Conservation (phyloP, 2,888 invertebrate genomes). For the Eulithis prunata region DNA sequence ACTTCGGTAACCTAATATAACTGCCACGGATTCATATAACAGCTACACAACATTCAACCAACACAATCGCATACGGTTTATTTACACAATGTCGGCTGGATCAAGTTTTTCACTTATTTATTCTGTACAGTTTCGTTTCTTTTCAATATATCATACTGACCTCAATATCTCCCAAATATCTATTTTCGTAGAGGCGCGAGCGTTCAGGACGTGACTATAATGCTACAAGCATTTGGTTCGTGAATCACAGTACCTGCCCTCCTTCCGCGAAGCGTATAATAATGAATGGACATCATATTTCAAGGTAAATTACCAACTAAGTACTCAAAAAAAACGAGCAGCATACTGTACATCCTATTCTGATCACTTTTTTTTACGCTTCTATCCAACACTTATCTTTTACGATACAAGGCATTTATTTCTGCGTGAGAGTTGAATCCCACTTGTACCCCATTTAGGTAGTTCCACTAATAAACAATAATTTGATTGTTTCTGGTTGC, state of each 20-base stretch:
- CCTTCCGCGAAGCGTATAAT: slow-evolving; percentile 10
- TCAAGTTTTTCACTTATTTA: slow-evolving; percentile 37
- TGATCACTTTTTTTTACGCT: too few species aligned
- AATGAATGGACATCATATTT: too few species aligned
- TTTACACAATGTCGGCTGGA: slow-evolving; percentile 27
- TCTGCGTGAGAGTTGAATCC: too few species aligned
- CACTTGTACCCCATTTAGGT: too few species aligned
- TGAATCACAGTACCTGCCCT: slow-evolving; percentile 28
- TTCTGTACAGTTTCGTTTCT: slow-evolving; percentile 32
- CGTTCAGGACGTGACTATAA: slow-evolving; percentile 41
- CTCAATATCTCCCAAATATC: slow-evolving; percentile 46
- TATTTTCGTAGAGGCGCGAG: slow-evolving; percentile 42
- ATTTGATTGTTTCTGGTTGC: too few species aligned
- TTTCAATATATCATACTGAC: slow-evolving; percentile 48
- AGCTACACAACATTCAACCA: slow-evolving; percentile 16
- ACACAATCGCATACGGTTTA: slow-evolving; percentile 30
- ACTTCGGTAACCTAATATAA: background rate
- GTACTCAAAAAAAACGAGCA: too few species aligned
- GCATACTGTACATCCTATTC: too few species aligned
- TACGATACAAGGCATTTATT: too few species aligned
- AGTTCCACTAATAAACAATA: too few species aligned
- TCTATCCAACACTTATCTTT: too few species aligned
- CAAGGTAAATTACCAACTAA: too few species aligned
- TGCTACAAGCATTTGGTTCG: slow-evolving; percentile 24
- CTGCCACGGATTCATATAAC: background rate